phyloP scores from a whole-genome alignment of 2,797 vertebrate genomes.

The Balearica regulorum region DNA sequence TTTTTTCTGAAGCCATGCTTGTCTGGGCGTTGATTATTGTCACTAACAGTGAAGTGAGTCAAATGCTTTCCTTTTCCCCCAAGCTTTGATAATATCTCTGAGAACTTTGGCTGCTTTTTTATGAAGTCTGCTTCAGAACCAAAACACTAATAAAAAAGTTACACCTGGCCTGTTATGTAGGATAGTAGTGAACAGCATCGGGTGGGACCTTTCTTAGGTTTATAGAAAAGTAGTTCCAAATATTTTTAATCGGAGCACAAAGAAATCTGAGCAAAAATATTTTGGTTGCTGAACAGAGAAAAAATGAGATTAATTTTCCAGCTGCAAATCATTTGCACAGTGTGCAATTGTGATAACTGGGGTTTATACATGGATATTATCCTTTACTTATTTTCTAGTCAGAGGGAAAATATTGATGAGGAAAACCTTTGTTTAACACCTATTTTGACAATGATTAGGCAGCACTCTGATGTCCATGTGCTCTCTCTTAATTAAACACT shows the following conservation, averaged over 20 bases:
- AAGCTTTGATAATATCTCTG: conserved; percentile 7
- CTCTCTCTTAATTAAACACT: neutral
- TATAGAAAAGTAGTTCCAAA: neutral
- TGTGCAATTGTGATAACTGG: neutral
- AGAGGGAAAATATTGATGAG: conserved; percentile 11
- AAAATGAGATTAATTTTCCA: neutral
- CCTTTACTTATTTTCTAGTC: neutral
- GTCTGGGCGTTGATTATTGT: conserved; percentile 2
- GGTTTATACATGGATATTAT: neutral
- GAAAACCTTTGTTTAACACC: neutral
- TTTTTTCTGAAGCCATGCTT: neutral
- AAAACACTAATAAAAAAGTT: neutral
- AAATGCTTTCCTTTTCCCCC: neutral
- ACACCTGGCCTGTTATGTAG: neutral
- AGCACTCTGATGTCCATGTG: neutral
- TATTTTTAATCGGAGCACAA: neutral
- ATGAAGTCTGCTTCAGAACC: neutral
- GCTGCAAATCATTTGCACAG: neutral
- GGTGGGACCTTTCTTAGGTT: neutral
- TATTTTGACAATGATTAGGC: conserved; percentile 34
- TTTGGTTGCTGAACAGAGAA: neutral
- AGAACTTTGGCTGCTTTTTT: neutral
- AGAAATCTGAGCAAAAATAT: neutral
- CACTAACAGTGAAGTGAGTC: neutral
- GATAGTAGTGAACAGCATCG: neutral